Base-by-base conservation (phyloP, 2,113 vertebrate genomes). In the Varanus komodoensis region DNA sequence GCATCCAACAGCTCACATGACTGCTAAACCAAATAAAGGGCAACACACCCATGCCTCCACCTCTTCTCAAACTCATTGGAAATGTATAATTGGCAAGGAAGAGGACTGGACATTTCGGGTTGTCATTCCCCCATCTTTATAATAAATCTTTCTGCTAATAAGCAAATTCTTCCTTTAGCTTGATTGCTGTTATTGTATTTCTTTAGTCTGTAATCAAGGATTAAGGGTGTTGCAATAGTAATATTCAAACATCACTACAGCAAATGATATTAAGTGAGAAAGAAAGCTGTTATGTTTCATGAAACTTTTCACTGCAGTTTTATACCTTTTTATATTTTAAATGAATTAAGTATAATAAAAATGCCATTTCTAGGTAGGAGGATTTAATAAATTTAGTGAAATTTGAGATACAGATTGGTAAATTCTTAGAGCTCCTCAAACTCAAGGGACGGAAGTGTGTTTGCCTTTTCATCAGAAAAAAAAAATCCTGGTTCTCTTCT, bases 201-300 rank as follows among this genome's bases (percentile, higher is more conserved):
- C 64, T 11, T 85, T 84, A 90, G 32, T 89, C 68, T 86, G 34
- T 9, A 44, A 89, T 4, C 84, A 82, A 93, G 32, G 71, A 84
- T 77, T 91, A 87, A 75, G 27, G 74, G 34, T 48, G n/a, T 38
- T 38, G 84, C 91, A 91, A 8, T 12, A 67, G 68, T 9, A 67
- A 78, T 92, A 15, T 5, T 93, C 74, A 54, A n/a, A 68, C 89
- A 91, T 79, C 77, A 34, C 54, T 9, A 1, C 5, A 21, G 2
- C 25, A 69, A 23, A 38, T 80, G 71, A 64, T 12, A 50, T 89
- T 64, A 69, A 0, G 69, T 4, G 1, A 71, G 25, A 67, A 64
- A 67, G 57, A 3, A 57, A 82, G 79, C 50, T 68, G 61, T 19
- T 21, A 64, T 19, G 15, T 3, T 86, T 14, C 3, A 68, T 4